Base-by-base conservation (phyloP, 2,113 vertebrate genomes). In the Archocentrus centrarchus region DNA sequence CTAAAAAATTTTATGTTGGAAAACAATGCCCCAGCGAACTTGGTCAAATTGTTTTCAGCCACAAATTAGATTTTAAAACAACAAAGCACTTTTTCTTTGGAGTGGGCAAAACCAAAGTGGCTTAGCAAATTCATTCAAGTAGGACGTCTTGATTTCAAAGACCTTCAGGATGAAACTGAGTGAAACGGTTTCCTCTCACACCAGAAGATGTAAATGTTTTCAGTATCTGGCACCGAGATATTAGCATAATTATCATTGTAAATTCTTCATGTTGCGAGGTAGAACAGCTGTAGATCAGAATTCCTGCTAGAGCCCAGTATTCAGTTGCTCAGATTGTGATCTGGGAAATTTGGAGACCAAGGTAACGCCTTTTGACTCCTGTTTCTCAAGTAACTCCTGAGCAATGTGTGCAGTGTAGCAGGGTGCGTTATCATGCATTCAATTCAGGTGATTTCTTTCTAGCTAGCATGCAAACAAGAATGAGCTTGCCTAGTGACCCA, bases 121-220 rank as follows among this genome's bases (percentile, higher is more conserved):
- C 75, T 53, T 15, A 58, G 37, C 77, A 66, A 50, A 66, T 85
- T 44, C 9, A 64, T 77, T 82, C 2, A 44, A 55, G 77, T 61
- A 35, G 30, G 60, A 39, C 37, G 24, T 61, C 24, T 53, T 53
- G 20, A 7, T 66, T 53, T 77, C 11, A 37, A 63, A 62, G 22
- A 17, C 75, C 61, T 53, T 60, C 22, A 14, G 44, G 17, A 39
- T 39, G 37, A 39, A 39, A 32, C 81, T 35, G 75, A 80, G 41
- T 20, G 41, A 59, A 20, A 55, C 47, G 59, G 55, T 84, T 57
- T 64, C 84, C 81, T 59, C 68, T 44, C 44, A 78, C 80, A 41
- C 59, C 8, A 27, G 30, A 6, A 64, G 10, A 78, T 35, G 62
- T 84, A 11, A 78, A 85, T 88, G 41, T 75, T 88, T 89, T 88